phyloP scores from a whole-genome alignment of 1,140 invertebrate species.

The Carcinoscorpius rotundicauda region DNA sequence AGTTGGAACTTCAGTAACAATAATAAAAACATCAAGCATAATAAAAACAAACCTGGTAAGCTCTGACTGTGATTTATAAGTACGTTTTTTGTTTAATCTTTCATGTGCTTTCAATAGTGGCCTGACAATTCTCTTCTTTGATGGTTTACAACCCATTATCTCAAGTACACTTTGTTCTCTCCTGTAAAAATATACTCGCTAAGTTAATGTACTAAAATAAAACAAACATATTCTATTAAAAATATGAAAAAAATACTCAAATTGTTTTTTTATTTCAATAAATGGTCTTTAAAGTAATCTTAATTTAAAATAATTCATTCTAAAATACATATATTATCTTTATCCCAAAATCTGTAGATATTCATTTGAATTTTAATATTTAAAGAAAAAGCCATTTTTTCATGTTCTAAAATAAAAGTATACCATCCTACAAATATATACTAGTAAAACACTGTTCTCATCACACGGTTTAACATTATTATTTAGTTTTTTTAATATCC shows the following conservation, averaged over 20 bases:
- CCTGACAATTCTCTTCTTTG: constrained; percentile 46
- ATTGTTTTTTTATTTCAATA: no score
- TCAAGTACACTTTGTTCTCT: constrained; percentile 14
- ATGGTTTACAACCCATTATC: constrained; percentile 34
- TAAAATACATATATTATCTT: no score
- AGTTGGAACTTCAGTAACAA: constrained; percentile 9
- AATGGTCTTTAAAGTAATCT: no score
- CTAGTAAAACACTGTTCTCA: no score
- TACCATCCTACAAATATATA: no score
- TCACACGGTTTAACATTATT: no score
- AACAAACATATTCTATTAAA: not conserved
- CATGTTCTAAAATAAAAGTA: no score
- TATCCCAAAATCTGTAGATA: no score
- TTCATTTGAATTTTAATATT: no score
- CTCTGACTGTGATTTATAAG: constrained; percentile 12
- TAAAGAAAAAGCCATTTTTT: no score
- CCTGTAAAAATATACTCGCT: constrained; percentile 38
- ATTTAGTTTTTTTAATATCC: no score
- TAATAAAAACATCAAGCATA: constrained; percentile 7
- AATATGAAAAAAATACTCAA: not conserved
- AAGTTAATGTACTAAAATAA: constrained; percentile 31
- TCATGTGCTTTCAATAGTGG: constrained; percentile 45
- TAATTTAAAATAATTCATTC: no score
- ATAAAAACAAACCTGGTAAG: constrained; percentile 12
- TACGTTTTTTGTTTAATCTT: constrained; percentile 36